Percentiles rank a stretch among this genome's conserved stretches.
phyloP scores from a whole-genome alignment of 2,888 invertebrate genomes.

The Rotaria socialis region DNA sequence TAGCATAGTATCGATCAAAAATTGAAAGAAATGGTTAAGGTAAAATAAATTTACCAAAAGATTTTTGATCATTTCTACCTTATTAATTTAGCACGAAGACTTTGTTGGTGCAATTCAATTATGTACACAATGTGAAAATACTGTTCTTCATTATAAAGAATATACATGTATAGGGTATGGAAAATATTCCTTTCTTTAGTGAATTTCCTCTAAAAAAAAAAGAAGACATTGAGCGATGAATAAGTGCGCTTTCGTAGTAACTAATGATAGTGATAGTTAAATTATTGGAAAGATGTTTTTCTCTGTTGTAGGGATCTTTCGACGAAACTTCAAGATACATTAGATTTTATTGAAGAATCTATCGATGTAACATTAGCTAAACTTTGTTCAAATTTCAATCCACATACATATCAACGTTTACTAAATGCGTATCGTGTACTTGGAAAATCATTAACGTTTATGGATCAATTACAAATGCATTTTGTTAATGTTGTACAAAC shows the following conservation, averaged over 20 bases:
- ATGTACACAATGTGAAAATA: background rate
- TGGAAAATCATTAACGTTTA: constrained; percentile 20
- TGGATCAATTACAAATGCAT: constrained; percentile 35
- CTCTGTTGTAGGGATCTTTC: background rate
- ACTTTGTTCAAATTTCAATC: background rate
- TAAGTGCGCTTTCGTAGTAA: too few relatives aligned
- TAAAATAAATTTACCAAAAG: background rate
- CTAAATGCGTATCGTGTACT: constrained; percentile 15
- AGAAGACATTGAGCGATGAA: too few relatives aligned
- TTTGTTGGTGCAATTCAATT: constrained; percentile 10
- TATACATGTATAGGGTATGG: background rate
- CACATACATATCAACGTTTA: constrained; percentile 25
- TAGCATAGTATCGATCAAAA: constrained; percentile 5
- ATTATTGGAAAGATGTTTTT: too few relatives aligned
- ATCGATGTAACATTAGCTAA: constrained; percentile 35
- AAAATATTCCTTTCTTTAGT: too few relatives aligned
- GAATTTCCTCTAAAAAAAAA: too few relatives aligned
- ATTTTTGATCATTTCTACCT: background rate
- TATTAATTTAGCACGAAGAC: background rate
- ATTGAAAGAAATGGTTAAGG: constrained; percentile 31
- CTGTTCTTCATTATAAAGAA: constrained; percentile 9
- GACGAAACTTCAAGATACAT: constrained; percentile 2
- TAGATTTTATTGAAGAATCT: constrained; percentile 27
- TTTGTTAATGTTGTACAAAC: constrained; percentile 32
- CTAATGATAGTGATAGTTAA: too few relatives aligned